Evolutionary conservation across 1,140 invertebrate species (phyloP).

Genomic region (Musca domestica): DNA sequence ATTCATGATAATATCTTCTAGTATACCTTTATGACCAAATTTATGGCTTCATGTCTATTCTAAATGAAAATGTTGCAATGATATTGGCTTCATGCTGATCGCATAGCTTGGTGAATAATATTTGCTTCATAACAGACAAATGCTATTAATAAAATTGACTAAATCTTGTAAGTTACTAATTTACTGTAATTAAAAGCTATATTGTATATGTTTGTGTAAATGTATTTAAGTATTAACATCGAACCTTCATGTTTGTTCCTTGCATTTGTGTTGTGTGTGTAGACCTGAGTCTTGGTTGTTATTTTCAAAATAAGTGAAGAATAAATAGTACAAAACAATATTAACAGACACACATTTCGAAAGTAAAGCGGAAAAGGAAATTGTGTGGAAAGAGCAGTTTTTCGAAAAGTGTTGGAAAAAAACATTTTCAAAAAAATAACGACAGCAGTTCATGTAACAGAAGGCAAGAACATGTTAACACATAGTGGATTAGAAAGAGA

Average conservation of each 20-base stretch:
- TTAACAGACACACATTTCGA: neutral
- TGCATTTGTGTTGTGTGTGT: slow-evolving; percentile 16
- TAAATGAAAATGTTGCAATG: too few relatives aligned
- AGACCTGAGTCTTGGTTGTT: neutral
- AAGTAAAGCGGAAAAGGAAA: neutral
- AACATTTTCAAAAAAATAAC: neutral
- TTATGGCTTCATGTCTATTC: too few relatives aligned
- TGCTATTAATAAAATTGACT: too few relatives aligned
- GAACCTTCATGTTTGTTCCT: slow-evolving; percentile 14
- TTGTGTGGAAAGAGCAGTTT: neutral
- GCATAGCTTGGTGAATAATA: too few relatives aligned
- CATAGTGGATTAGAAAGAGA: too few relatives aligned
- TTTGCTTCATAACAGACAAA: too few relatives aligned
- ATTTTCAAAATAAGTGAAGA: neutral
- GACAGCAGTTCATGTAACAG: neutral
- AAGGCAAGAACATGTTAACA: neutral
- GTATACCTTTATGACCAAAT: too few relatives aligned
- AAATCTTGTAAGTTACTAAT: too few relatives aligned
- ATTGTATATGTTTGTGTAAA: neutral
- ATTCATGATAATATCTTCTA: too few relatives aligned
- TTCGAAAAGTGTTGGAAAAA: slow-evolving; percentile 8
- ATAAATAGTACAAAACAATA: neutral
- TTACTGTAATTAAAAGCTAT: neutral
- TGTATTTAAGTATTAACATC: neutral
- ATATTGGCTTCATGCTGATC: too few relatives aligned